Evolutionary conservation across 2,888 invertebrate genomes (phyloP).

Genomic region (Elegia similella): DNA sequence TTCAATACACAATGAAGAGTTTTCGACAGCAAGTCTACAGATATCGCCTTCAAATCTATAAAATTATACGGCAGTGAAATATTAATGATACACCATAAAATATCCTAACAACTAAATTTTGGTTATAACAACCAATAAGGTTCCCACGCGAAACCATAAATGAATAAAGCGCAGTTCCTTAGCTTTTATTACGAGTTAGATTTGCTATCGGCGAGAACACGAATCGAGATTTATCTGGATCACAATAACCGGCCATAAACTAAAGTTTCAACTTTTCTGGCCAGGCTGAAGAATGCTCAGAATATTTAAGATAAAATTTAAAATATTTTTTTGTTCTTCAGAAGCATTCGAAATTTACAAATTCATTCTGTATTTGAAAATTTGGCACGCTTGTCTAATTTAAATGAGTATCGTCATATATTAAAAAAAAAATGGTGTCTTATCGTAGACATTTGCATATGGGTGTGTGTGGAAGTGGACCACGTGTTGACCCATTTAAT

Average conservation of each 20-base stretch:
- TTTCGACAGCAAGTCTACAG: not conserved
- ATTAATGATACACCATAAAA: not conserved
- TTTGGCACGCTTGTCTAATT: no score
- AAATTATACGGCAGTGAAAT: constrained; percentile 1
- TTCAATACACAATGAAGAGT: not conserved
- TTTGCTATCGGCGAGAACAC: constrained; percentile 49
- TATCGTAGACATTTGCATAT: no score
- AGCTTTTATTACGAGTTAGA: constrained; percentile 45
- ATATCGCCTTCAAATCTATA: not conserved
- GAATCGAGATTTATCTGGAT: constrained; percentile 51
- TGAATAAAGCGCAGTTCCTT: constrained; percentile 33
- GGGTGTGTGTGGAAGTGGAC: no score
- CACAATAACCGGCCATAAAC: constrained; percentile 27
- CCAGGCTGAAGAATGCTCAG: not conserved
- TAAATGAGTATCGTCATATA: no score
- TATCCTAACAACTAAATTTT: not conserved
- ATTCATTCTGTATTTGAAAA: no score
- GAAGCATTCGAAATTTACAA: no score
- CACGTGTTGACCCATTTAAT: no score
- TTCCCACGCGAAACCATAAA: constrained; percentile 46
- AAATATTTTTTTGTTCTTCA: no score
- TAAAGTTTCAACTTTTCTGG: not conserved
- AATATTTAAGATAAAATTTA: not conserved
- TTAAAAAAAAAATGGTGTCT: no score
- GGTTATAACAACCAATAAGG: constrained; percentile 20